phyloP scores from a whole-genome alignment of 1,140 invertebrate genomes.

The Drosophila santomea region DNA sequence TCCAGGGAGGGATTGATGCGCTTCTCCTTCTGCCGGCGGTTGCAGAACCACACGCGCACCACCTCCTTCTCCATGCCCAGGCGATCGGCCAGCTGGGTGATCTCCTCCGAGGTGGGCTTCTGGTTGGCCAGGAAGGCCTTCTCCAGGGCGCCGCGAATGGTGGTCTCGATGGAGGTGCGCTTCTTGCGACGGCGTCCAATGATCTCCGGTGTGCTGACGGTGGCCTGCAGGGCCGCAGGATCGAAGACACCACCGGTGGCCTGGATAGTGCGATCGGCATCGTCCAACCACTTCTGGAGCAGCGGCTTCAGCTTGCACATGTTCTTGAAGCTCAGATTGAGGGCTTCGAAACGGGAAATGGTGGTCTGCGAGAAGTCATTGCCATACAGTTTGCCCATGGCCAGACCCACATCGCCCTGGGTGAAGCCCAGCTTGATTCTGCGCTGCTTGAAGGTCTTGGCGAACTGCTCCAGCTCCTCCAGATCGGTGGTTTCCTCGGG shows the following conservation, averaged over 20 bases:
- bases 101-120: slow-evolving; percentile 98
- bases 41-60: slow-evolving; percentile 98
- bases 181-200: slow-evolving; percentile 97
- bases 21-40: slow-evolving; percentile 96
- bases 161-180: slow-evolving; percentile 98
- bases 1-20: slow-evolving; percentile 90
- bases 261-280: slow-evolving; percentile 95
- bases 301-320: slow-evolving; percentile 99
- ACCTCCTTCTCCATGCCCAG: slow-evolving; percentile 99
- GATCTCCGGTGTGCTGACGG: slow-evolving; percentile 92
- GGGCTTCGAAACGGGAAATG: slow-evolving; percentile 98
- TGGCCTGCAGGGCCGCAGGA: slow-evolving; percentile 91
- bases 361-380: slow-evolving; percentile 99
- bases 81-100: slow-evolving; percentile 94
- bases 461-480: slow-evolving; percentile 98
- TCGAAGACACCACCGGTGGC: slow-evolving; percentile 87
- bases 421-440: slow-evolving; percentile 98
- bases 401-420: slow-evolving; percentile 98
- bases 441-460: slow-evolving; percentile 97
- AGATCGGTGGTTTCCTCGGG: slow-evolving; percentile 97
- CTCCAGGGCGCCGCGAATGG: slow-evolving; percentile 95
- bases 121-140: slow-evolving; percentile 97
- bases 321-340: slow-evolving; percentile 99
- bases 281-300: slow-evolving; percentile 98
- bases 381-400: slow-evolving; percentile 99